Conservation (phyloP, 1,140 invertebrate species). For the Saccostrea cuccullata region DNA sequence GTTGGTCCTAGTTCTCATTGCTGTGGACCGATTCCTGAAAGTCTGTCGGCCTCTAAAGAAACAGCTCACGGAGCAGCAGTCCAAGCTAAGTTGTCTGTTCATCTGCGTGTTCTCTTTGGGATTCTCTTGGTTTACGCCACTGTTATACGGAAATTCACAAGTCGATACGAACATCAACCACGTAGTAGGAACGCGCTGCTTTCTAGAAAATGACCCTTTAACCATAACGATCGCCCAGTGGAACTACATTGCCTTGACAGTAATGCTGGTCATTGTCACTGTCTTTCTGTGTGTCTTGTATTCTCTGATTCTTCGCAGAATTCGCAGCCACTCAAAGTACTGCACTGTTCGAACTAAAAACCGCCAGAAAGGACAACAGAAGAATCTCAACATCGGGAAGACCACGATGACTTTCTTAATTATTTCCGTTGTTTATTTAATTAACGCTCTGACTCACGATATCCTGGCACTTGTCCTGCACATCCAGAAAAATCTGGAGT, state of each 20-base stretch:
- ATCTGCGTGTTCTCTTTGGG: conserved; percentile 57
- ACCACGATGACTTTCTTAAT: conserved; percentile 60
- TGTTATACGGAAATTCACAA: conserved; percentile 65
- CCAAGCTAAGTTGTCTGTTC: conserved; percentile 63
- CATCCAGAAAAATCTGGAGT: conserved; percentile 57
- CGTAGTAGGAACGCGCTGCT: conserved; percentile 58
- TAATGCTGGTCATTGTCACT: conserved; percentile 44
- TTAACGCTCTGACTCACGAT: conserved; percentile 57
- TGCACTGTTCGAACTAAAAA: not conserved
- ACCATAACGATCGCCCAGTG: conserved; percentile 2
- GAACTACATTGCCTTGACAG: conserved; percentile 36
- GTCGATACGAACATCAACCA: conserved; percentile 51
- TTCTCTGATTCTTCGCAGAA: conserved; percentile 42
- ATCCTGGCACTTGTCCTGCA: conserved; percentile 53
- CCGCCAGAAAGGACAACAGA: not conserved
- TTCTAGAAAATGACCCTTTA: conserved; percentile 50
- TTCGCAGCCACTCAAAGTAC: conserved; percentile 39
- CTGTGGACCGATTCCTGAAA: conserved; percentile 69
- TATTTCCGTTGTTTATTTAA: conserved; percentile 58
- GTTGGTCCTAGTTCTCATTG: conserved; percentile 66
- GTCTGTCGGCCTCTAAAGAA: conserved; percentile 66
- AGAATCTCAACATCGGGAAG: conserved; percentile 41
- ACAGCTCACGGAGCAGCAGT: conserved; percentile 56
- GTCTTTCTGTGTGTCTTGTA: conserved; percentile 41
- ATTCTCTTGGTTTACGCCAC: conserved; percentile 66